Conservation (phyloP, 2,113 vertebrate genomes). For the Phrynosoma platyrhinos region DNA sequence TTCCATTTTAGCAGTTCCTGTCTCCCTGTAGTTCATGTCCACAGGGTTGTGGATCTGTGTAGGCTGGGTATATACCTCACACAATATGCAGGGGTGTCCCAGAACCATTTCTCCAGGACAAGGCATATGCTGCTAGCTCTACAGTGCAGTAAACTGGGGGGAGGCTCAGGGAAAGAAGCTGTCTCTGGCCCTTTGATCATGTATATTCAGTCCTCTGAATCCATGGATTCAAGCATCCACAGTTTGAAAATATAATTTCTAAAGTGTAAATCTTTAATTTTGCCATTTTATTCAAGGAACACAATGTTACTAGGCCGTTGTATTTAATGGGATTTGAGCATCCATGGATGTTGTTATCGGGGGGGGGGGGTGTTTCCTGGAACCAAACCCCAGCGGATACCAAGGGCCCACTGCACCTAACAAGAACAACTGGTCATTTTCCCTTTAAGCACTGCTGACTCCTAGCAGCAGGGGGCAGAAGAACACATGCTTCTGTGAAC, state of each 20-base stretch:
- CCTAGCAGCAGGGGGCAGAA: slow-evolving; percentile 12
- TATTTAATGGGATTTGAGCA: too few relatives aligned
- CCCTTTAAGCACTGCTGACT: neutral
- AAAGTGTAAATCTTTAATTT: too few relatives aligned
- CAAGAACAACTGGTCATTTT: too few relatives aligned
- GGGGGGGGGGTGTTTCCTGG: too few relatives aligned
- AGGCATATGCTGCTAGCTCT: neutral
- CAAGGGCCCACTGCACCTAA: neutral
- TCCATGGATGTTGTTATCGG: too few relatives aligned
- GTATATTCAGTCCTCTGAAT: too few relatives aligned
- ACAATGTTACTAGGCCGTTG: too few relatives aligned
- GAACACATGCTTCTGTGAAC: neutral
- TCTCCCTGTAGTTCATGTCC: neutral
- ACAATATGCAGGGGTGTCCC: neutral
- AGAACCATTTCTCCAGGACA: neutral
- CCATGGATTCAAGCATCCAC: too few relatives aligned
- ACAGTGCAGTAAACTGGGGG: neutral
- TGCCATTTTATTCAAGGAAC: too few relatives aligned
- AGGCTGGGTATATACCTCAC: neutral
- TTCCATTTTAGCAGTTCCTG: neutral
- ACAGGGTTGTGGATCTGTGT: too few relatives aligned
- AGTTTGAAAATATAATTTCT: too few relatives aligned
- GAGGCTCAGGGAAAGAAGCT: neutral
- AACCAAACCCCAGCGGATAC: too few relatives aligned
- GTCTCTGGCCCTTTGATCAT: neutral